Percentiles rank a stretch among this genome's conserved stretches.
These are phyloP conservation scores for Acleris emargana DNA, from an alignment of 2,888 invertebrate species.

Conservation along the genomic window DNA sequence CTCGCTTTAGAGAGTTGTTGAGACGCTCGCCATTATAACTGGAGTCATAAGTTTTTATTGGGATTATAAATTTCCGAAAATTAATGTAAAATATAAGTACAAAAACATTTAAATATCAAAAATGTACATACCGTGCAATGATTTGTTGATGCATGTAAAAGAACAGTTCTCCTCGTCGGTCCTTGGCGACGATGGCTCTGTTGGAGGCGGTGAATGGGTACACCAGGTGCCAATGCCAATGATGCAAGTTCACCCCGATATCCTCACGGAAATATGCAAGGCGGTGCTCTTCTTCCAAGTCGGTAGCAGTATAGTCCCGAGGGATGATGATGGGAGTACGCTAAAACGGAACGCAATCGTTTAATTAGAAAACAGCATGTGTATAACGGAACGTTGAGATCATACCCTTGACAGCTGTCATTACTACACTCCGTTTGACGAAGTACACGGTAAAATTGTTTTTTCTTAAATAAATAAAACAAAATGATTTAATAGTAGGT, in stretches of 20 bases:
- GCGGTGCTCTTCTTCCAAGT: conserved; percentile 91
- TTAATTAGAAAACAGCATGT: conserved; percentile 37
- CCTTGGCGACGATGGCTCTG: conserved; percentile 86
- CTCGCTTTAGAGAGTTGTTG: conserved; percentile 86
- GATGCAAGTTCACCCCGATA: conserved; percentile 90
- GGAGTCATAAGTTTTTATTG: conserved; percentile 10
- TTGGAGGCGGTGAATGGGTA: conserved; percentile 86
- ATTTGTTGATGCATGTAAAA: conserved; percentile 89
- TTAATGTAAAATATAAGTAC: no score
- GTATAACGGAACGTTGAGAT: conserved; percentile 41
- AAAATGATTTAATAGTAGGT: no score
- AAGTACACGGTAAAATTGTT: not conserved
- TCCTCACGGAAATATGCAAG: conserved; percentile 93
- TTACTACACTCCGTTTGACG: conserved; percentile 10
- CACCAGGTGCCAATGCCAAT: conserved; percentile 93
- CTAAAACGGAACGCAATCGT: conserved; percentile 49
- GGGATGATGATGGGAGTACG: conserved; percentile 88
- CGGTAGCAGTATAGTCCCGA: conserved; percentile 90
- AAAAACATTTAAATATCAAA: no score
- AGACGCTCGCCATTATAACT: conserved; percentile 91
- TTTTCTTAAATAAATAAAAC: no score
- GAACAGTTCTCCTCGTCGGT: conserved; percentile 91
- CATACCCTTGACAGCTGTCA: conserved; percentile 27
- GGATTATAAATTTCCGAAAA: no score
- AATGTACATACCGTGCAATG: conserved; percentile 65